Conservation (phyloP, 1,140 invertebrate genomes). For the Drosophila equinoxialis region DNA sequence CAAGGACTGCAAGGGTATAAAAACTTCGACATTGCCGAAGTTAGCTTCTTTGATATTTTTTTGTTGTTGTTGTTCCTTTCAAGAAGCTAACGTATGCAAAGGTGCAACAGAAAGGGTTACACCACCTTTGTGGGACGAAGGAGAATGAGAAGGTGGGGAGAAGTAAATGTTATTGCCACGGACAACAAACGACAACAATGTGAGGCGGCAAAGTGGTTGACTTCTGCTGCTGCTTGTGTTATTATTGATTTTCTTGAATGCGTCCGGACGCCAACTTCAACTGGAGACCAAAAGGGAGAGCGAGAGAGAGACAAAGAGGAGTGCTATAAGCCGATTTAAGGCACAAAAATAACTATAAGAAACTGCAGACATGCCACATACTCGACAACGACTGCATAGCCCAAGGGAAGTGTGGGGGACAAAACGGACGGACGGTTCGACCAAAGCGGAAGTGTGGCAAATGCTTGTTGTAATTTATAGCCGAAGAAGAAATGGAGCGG, state of each 20-base stretch:
- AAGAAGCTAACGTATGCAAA: constrained; percentile 28
- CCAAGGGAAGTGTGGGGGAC: not conserved
- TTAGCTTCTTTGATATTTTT: too few species aligned
- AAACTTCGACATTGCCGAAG: too few species aligned
- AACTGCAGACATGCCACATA: constrained; percentile 57
- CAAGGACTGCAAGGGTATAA: too few species aligned
- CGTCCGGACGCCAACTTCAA: constrained; percentile 20
- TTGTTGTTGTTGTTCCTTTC: constrained; percentile 16
- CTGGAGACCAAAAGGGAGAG: not conserved
- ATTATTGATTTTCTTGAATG: constrained; percentile 66
- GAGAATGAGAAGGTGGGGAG: not conserved
- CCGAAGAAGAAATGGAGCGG: constrained; percentile 19
- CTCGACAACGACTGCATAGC: constrained; percentile 32
- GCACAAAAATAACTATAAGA: constrained; percentile 72
- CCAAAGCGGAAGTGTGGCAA: constrained; percentile 71
- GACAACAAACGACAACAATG: constrained; percentile 63
- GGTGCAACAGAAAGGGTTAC: constrained; percentile 5
- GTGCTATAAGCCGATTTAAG: constrained; percentile 74
- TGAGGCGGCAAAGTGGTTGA: constrained; percentile 1
- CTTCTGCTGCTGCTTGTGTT: constrained; percentile 13
- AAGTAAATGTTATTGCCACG: constrained; percentile 70
- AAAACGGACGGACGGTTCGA: constrained; percentile 20
- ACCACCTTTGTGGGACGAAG: not conserved
- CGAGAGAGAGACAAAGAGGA: not conserved
- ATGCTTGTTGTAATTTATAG: constrained; percentile 78